Base-by-base conservation (phyloP, 2,888 invertebrate genomes). In the Ormyrus nitidulus region DNA sequence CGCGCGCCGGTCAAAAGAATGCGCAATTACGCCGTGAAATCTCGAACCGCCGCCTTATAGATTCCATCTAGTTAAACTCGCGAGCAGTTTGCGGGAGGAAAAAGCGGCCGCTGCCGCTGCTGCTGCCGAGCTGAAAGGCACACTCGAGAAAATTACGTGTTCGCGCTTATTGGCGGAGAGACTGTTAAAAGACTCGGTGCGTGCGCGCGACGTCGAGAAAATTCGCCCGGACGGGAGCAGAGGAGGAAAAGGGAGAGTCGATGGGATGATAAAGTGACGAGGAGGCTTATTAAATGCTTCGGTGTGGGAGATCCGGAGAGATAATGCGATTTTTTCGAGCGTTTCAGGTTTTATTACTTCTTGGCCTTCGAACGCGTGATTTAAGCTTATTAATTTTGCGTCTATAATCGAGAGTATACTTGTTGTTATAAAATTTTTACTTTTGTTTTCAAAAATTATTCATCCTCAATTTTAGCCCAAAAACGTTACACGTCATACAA, bases 101-200 rank as follows among this genome's bases (percentile, higher is more conserved):
- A 68, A 62, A 76, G 58, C 62, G 54, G 19, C 58, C 19, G 4
- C n/a, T 8, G 69, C 8, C 5, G 19, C 58, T 11, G 4, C n/a
- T 8, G 69, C 8, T 11, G 11, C 8, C 44, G 64, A 64, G 19
- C 46, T n/a, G 19, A 51, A 19, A 49, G 51, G 19, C 8, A 13
- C 85, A 85, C 85, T 86, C 87, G 82, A 86, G 87, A 84, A 87
- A 89, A 88, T 88, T 88, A 88, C 87, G 88, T 86, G 88, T 88
- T 87, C 85, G 86, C 85, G 86, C 85, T 88, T 88, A 88, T 88
- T 88, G 88, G 87, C 86, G 86, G 88, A 84, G 84, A 84, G 85
- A 83, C 84, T 85, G 85, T 85, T 85, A 85, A 86, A 86, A 84
- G 84, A 68, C 49, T 11, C 19, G 11, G 49, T 6, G 54, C 19